Evolutionary conservation across 2,888 invertebrate genomes (phyloP).

Genomic region (Brassicogethes aeneus): DNA sequence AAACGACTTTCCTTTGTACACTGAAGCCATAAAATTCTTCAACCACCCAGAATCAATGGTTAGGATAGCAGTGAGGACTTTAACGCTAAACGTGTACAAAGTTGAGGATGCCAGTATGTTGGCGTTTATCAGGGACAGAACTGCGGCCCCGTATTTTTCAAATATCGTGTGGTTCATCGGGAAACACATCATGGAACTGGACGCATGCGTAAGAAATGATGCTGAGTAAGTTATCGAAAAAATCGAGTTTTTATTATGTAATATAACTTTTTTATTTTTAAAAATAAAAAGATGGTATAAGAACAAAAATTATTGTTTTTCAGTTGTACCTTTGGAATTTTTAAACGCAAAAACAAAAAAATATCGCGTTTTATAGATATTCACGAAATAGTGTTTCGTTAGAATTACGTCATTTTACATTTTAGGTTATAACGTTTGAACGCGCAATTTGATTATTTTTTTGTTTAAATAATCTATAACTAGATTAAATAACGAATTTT

Average conservation of each 20-base stretch:
- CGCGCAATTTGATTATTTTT: no score
- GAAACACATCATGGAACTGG: slow-evolving; percentile 92
- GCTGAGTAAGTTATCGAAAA: no score
- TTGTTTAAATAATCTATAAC: no score
- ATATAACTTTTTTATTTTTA: no score
- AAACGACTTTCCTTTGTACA: slow-evolving; percentile 97
- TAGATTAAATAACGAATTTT: no score
- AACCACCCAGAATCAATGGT: slow-evolving; percentile 99
- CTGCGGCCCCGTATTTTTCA: slow-evolving; percentile 96
- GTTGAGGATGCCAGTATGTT: slow-evolving; percentile 94
- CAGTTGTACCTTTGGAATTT: neutral
- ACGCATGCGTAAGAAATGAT: slow-evolving; percentile 89
- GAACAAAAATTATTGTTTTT: slow-evolving; percentile 7
- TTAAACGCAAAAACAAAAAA: no score
- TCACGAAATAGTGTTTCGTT: no score
- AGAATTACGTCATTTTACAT: no score
- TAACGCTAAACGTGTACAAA: slow-evolving; percentile 93
- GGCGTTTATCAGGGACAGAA: slow-evolving; percentile 88
- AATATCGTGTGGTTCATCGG: slow-evolving; percentile 99
- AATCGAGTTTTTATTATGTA: slow-evolving; percentile 38
- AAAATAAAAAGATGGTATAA: no score
- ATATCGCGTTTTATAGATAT: no score
- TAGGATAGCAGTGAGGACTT: slow-evolving; percentile 93
- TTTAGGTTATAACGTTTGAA: no score
- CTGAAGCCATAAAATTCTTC: slow-evolving; percentile 98